Evolutionary conservation across 2,797 vertebrate species (phyloP), one percentile per base, ranked within the genome.

Genomic region (Centropyge bicolor): DNA sequence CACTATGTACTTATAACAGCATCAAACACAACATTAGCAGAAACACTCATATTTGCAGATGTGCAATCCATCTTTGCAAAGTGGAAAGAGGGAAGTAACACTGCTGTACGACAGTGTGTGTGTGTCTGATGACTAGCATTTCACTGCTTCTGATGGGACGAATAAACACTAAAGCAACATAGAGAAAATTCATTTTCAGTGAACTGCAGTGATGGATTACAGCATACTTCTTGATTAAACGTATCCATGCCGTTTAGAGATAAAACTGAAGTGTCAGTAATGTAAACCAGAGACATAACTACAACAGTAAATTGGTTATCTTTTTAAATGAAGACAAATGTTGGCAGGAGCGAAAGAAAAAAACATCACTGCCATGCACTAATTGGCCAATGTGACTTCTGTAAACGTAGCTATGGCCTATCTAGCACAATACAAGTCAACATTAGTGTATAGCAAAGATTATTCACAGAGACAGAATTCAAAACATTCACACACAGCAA

Each of bases 21-120:
- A 78, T 86, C 80, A 74, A 82, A 81, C 63, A 81, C 59, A 78
- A 69, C 81, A 61, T 83, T 62, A 78, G 40, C 62, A 78, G 45
- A 70, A 63, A 70, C 54, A 43, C 54, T 84, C 67, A 43, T 63
- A 74, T 70, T 76, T 70, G 70, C 56, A 80, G 73, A 81, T 64
- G 73, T 57, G 70, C 62, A 55, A 83, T 85, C 68, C 41, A 75
- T 89, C 68, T 65, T 67, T 69, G 13, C 67, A 56, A 73, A 78
- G 54, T 38, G 38, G 70, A 78, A 75, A 56, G 10, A 45, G 68
- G 64, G 57, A 60, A 55, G 31, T 12, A 60, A 71, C 12, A 38
- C 14, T 49, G 41, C 70, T 65, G 70, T 52, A 43, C 46, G 52
- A 57, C 76, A 71, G 20, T 8, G 54, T n/a, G n/a, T n/a, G 51